Evolutionary conservation across 2,113 vertebrate genomes (phyloP), one percentile per base, ranked within the genome.

Genomic region (Nothobranchius kuhntae): DNA sequence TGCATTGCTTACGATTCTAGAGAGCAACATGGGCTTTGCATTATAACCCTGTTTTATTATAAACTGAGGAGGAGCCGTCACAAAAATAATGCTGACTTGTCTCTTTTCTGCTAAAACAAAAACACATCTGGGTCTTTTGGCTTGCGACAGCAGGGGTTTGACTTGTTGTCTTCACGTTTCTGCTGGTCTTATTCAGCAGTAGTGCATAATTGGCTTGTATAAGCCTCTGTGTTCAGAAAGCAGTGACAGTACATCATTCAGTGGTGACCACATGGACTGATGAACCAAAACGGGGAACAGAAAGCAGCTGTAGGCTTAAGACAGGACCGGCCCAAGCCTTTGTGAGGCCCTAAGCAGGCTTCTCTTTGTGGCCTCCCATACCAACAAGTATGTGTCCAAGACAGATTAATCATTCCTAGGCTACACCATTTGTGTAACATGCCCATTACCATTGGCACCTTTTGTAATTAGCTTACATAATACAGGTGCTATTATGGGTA

Each of bases 121-220:
- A 40, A 40, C 38, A 45, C 40, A 52, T 62, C 40, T 63, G 17
- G 45, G 35, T 57, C 24, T 62, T 70, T 61, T 80, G 38, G 58
- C 58, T 35, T 21, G 36, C 47, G 10, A 9, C 38, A 40, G 38
- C 38, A 40, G 53, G 54, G 60, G n/a, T 36, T 62, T 52, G 24
- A 45, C 42, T 14, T 51, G 15, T 13, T 15, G 53, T 65, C 59
- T 42, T 2, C 13, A 38, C 13, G 36, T 52, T 59, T 53, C 11
- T 12, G 44, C 12, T 10, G 13, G 44, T 45, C 54, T 60, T 44
- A 64, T 35, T 65, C 45, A 14, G 26, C 35, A 61, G 60, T 46
- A 40, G 26, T 61, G 10, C 44, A 35, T 40, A 52, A 51, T 45
- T 38, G 46, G 9, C 40, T 61, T 75, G 21, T 21, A n/a, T 59